Evolutionary conservation across 2,888 invertebrate genomes (phyloP).

Genomic region (Drosophila mulleri): DNA sequence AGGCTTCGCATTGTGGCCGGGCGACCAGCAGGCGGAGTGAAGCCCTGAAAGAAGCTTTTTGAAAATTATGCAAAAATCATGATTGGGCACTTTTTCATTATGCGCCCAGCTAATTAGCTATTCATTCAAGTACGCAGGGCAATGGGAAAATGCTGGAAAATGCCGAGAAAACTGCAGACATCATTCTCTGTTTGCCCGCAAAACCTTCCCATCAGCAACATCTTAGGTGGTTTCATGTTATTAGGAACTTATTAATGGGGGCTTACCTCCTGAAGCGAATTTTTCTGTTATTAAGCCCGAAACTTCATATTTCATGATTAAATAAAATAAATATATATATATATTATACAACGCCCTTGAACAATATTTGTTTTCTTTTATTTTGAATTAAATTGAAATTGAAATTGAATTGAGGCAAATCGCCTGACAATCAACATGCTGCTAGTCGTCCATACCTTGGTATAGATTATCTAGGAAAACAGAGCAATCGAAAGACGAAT

Average conservation of each 20-base stretch:
- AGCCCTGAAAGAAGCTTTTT: conserved; percentile 49
- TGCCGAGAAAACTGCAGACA: not conserved
- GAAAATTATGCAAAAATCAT: conserved; percentile 73
- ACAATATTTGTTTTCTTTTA: too few relatives aligned
- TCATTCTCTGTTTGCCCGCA: not conserved
- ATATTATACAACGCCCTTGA: too few relatives aligned
- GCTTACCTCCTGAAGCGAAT: too few relatives aligned
- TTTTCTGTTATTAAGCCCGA: too few relatives aligned
- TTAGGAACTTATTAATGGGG: not conserved
- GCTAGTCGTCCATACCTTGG: too few relatives aligned
- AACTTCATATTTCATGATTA: not conserved
- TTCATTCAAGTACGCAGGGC: conserved; percentile 48
- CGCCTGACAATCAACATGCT: too few relatives aligned
- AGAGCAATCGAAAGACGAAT: too few relatives aligned
- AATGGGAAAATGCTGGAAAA: conserved; percentile 24
- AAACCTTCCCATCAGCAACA: not conserved
- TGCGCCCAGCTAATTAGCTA: conserved; percentile 62
- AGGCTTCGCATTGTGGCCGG: conserved; percentile 45
- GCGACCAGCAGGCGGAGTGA: conserved; percentile 14
- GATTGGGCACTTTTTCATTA: conserved; percentile 68
- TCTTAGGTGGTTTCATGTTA: not conserved
- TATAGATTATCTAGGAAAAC: too few relatives aligned
- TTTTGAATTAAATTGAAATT: too few relatives aligned
- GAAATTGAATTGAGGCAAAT: too few relatives aligned
- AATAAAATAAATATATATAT: not conserved